phyloP scores from a whole-genome alignment of 2,797 vertebrate genomes.

The Lycodopsis pacificus region DNA sequence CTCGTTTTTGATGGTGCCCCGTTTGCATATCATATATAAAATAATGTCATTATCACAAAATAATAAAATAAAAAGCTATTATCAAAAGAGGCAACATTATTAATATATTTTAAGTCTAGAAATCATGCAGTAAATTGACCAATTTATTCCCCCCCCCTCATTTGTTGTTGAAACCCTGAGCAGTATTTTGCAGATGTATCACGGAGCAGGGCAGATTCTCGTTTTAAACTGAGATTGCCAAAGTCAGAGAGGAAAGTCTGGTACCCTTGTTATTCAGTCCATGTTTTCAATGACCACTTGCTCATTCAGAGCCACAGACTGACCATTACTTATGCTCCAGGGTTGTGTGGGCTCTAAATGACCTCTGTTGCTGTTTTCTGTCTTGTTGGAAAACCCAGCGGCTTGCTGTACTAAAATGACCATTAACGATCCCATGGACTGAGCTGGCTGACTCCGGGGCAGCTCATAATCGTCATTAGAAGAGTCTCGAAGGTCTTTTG shows the following conservation, averaged over 20 bases:
- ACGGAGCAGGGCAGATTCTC: not conserved
- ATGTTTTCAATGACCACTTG: conserved; percentile 56
- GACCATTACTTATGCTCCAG: conserved; percentile 54
- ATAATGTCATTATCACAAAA: not conserved
- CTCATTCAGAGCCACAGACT: conserved; percentile 59
- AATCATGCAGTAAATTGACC: not conserved
- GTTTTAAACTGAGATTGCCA: conserved; percentile 11
- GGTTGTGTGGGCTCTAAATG: conserved; percentile 62
- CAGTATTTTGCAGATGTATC: conserved; percentile 7
- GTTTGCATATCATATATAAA: not conserved
- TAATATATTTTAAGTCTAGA: no score
- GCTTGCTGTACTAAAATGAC: conserved; percentile 67
- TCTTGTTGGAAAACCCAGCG: conserved; percentile 60
- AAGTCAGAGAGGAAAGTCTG: conserved; percentile 31
- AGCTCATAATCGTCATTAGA: conserved; percentile 57
- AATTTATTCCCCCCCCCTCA: not conserved
- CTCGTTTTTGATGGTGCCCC: not conserved
- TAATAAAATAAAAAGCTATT: no score
- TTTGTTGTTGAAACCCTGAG: not conserved
- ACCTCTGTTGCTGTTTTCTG: conserved; percentile 75
- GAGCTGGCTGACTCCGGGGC: conserved; percentile 55
- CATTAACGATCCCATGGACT: conserved; percentile 48
- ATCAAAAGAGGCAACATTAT: not conserved
- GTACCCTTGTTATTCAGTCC: conserved; percentile 40
- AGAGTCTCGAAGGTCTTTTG: conserved; percentile 58